A percentile compares a stretch with the other conserved stretches of the same genome.
Conservation (phyloP, 2,888 invertebrate species). For the Noctua fimbriata region DNA sequence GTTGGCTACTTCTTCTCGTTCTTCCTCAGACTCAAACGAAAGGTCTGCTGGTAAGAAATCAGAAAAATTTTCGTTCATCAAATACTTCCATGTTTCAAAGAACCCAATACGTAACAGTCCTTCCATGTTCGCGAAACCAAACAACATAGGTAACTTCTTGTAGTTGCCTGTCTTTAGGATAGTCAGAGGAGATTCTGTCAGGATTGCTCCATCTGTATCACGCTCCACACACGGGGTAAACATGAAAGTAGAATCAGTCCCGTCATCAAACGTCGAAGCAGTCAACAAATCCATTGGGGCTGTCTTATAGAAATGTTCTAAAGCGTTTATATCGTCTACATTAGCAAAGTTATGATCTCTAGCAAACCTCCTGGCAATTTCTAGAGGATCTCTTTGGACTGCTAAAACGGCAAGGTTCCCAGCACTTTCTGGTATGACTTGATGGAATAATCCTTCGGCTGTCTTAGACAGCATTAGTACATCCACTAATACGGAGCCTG, state of each 20-base stretch:
- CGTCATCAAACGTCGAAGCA: constrained; percentile 58
- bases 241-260: constrained; percentile 59
- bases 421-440: constrained; percentile 75
- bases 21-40: constrained; percentile 69
- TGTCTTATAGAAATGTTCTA: constrained; percentile 76
- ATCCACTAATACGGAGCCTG: constrained; percentile 71
- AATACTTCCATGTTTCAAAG: constrained; percentile 70
- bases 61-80: constrained; percentile 71
- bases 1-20: constrained; percentile 70
- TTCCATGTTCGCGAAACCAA: constrained; percentile 72
- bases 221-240: constrained; percentile 67
- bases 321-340: constrained; percentile 69
- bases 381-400: constrained; percentile 72
- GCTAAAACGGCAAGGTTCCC: constrained; percentile 63
- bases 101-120: constrained; percentile 67
- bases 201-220: neutral
- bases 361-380: constrained; percentile 71
- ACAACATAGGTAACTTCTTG: constrained; percentile 67
- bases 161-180: constrained; percentile 70
- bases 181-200: constrained; percentile 63
- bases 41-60: constrained; percentile 73
- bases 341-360: constrained; percentile 58
- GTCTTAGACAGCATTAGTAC: constrained; percentile 70
- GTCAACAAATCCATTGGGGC: constrained; percentile 40
- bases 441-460: constrained; percentile 71